Evolutionary conservation across 2,113 vertebrate genomes (phyloP).

Genomic region (Zapus hudsonius): DNA sequence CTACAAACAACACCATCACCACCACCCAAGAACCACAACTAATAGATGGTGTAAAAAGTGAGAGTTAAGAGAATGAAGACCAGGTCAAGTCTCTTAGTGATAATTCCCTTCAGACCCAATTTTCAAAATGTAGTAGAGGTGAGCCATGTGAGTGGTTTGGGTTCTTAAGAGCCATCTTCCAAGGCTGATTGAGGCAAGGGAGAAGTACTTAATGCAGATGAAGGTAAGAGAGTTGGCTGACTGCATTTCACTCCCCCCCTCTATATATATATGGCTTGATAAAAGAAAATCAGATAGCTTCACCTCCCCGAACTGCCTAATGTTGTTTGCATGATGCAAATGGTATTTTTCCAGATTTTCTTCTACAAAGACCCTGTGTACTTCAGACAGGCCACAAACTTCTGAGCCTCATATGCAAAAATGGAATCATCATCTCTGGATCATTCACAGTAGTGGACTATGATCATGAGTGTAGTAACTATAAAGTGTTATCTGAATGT

Average conservation of each 20-base stretch:
- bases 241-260: background rate
- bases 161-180: background rate
- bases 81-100: background rate
- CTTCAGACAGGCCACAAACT: background rate
- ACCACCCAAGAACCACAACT: no score
- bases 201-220: constrained; percentile 1
- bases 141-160: background rate
- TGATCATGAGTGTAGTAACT: background rate
- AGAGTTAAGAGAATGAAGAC: background rate
- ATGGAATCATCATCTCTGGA: background rate
- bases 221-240: background rate
- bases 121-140: constrained; percentile 44
- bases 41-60: background rate
- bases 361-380: background rate
- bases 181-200: constrained; percentile 2
- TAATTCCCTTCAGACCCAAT: constrained; percentile 27
- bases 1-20: no score
- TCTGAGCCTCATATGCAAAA: background rate
- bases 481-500: background rate
- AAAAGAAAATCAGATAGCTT: constrained; percentile 23
- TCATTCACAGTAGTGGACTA: background rate
- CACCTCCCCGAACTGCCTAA: background rate
- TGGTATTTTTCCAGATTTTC: background rate
- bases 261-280: background rate
- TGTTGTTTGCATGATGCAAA: constrained; percentile 15